Percentiles rank a stretch among this genome's conserved stretches.
Conservation (phyloP, 2,888 invertebrate genomes). For the Ophioninae sp. region DNA sequence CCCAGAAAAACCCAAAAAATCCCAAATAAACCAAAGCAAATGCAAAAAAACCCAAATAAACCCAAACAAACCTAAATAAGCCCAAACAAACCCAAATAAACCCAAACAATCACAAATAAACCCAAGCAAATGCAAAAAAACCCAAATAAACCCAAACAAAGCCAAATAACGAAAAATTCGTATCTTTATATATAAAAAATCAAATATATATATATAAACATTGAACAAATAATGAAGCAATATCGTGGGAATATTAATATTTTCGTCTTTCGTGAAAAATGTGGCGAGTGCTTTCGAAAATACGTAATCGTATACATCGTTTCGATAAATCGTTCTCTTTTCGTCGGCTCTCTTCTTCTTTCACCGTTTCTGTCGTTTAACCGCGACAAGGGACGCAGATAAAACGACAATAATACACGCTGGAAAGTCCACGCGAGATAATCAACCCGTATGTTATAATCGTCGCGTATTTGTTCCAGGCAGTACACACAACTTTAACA, state of each 20-base stretch:
- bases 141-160: too few relatives aligned
- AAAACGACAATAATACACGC: conserved; percentile 73
- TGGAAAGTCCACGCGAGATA: conserved; percentile 79
- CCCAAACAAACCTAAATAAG: neutral
- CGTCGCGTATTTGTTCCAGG: conserved; percentile 79
- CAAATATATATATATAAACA: neutral
- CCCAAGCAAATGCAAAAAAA: too few relatives aligned
- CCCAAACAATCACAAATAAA: too few relatives aligned
- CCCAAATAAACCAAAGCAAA: neutral
- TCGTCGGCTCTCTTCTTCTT: conserved; percentile 8
- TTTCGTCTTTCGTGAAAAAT: neutral
- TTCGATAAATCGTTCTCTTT: conserved; percentile 53
- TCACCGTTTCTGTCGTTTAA: conserved; percentile 31
- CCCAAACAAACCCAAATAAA: neutral
- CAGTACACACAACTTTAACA: conserved; percentile 68
- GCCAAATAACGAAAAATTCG: too few relatives aligned
- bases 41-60: too few relatives aligned
- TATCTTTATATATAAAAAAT: neutral
- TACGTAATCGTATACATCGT: conserved; percentile 29
- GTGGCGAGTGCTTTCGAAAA: conserved; percentile 15
- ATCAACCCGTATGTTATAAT: conserved; percentile 81
- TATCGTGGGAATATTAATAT: neutral
- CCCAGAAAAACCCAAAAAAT: neutral
- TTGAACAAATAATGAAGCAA: neutral
- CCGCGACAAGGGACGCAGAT: conserved; percentile 56